Evolutionary conservation across 2,113 vertebrate genomes (phyloP), one percentile per base, ranked within the genome.

Genomic region (Periophthalmus modestus): DNA sequence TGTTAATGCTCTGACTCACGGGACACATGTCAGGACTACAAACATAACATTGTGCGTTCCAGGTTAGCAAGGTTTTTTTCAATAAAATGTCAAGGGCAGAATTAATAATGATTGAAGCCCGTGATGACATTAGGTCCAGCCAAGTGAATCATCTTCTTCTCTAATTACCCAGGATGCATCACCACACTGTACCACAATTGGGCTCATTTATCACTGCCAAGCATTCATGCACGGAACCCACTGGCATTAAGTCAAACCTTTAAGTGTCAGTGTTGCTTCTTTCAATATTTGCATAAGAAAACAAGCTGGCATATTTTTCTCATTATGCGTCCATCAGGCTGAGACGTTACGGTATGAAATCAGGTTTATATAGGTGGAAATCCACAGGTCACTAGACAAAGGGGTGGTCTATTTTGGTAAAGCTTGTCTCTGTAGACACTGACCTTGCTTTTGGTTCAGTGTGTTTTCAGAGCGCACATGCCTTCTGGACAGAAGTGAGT

Each of bases 131-230:
- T 68, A 72, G 36, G 67, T 75, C 48, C 13, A 79, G 73, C 78
- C 81, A 28, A 79, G 82, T 77, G 85, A 77, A 87, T 84, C 78
- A 65, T 80, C 69, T 71, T 71, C 69, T 57, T 58, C 43, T 58
- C 85, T 89, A 88, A 92, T 92, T 90, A 87, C 72, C 62, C 34
- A 65, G 33, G 7, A 18, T 12, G 62, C 34, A 65, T 65, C 62
- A 65, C 73, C 62, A 43, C 47, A 77, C 80, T 77, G 74, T 77
- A 82, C 48, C 69, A 71, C 81, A 54, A 81, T 74, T 77, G 84
- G 80, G 47, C 73, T 79, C 87, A 89, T 91, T 83, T 48, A 85
- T 89, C 83, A 89, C 71, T 83, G 85, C 69, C 87, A 85, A 62
- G 74, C 55, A 54, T 67, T 71, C 65, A 76, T 68, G 68, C 23